Base-by-base conservation (phyloP, 1,140 invertebrate species). In the Cydia fagiglandana region DNA sequence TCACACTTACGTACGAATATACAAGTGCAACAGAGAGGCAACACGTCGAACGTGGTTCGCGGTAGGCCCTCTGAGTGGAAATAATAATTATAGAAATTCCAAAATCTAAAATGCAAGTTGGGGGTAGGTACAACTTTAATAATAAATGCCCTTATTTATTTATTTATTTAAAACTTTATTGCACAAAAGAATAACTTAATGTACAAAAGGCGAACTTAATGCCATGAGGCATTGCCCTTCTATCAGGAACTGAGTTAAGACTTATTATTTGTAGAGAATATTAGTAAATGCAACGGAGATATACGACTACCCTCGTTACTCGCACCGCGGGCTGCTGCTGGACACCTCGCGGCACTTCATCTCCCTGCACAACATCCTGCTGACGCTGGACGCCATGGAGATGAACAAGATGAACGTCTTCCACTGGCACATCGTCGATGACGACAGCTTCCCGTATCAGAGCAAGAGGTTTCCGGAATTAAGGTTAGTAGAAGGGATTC, bases 401-500 rank as follows among this genome's bases (percentile, higher is more conserved):
- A 96, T 96, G 79, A 98, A 97, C 88, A 99, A 99, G 91, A 91
- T 98, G 75, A 99, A 99, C 89, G 97, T 98, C 0, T 96, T 99
- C 76, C 98, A 99, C 87, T 99, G 98, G 98, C 98, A 99, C 88
- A 97, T 99, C 28, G 96, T 97, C 0, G 98, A 99, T 88, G 97
- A 98, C 86, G 96, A 97, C 79, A 96, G 97, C 80, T 99, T 99
- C 89, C 97, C 98, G 0, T 99, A 97, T 87, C 93, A 96, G 75
- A 98, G 97, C 82, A 88, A 85, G 73, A 93, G 83, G 50, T 99
- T 96, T 93, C 98, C 98, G 1, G 91, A 95, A 73, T 85, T 97
- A 17, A 96, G 95, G 95, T 96, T 84, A 82, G 74, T 75, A 53
- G 17, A 24, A 61, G 20, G 15, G 4, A 24, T 61, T 61, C n/a